Percentiles rank a stretch among this genome's conserved stretches.
phyloP scores from a whole-genome alignment of 2,113 vertebrate species.

The Eretmochelys imbricata region DNA sequence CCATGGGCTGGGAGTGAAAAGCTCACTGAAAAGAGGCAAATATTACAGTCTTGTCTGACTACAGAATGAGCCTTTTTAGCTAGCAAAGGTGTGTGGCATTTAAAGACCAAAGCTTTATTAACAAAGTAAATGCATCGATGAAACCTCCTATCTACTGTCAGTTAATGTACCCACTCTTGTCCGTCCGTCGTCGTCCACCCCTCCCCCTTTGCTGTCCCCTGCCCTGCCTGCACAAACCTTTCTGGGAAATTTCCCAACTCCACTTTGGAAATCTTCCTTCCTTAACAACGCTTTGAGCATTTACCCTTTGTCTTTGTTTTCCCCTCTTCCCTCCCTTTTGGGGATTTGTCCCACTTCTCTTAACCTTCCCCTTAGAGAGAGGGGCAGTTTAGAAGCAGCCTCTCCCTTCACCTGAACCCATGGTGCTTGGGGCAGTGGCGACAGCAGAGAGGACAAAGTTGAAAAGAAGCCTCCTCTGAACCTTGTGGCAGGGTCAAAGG shows the following conservation, averaged over 20 bases:
- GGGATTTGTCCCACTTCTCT: rapidly evolving
- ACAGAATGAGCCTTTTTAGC: not conserved
- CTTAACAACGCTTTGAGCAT: not conserved
- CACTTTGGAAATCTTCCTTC: not conserved
- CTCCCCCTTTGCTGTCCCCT: not conserved
- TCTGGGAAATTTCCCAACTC: not conserved
- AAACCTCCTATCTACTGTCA: not conserved
- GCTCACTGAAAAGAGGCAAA: not conserved
- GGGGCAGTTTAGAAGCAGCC: not conserved
- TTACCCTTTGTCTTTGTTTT: not conserved
- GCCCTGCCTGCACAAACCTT: not conserved
- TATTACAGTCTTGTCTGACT: not conserved
- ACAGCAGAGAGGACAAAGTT: not conserved
- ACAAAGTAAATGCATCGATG: not conserved
- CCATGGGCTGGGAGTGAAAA: not conserved
- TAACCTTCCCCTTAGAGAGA: not conserved
- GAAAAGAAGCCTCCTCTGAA: not conserved
- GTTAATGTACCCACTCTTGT: not conserved
- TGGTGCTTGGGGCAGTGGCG: not conserved
- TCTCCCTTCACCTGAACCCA: not conserved
- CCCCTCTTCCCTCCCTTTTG: rapidly evolving
- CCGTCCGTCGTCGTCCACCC: no score
- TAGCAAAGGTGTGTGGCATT: not conserved
- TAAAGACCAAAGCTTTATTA: not conserved
- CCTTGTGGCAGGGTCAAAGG: not conserved